Base-by-base conservation (phyloP, 2,113 vertebrate species). In the Calcarius ornatus region DNA sequence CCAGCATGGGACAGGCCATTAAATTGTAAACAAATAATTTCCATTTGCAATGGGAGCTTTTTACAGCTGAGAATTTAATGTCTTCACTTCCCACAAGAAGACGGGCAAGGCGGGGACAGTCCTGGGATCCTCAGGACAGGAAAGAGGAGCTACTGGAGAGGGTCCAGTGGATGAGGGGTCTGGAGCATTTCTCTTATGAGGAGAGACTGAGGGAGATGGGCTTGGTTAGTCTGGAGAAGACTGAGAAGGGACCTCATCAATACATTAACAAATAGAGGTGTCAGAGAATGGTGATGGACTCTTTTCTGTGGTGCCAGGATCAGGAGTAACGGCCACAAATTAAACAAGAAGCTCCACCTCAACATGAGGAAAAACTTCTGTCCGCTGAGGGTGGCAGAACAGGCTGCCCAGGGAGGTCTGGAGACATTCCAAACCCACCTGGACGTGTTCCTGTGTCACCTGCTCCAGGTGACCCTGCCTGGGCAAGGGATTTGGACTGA, bases 1-100 rank as follows among this genome's bases (percentile, higher is more conserved):
- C 37, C 54, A 81, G 87, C 43, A 14, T 4, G 10, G 70, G 47
- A 87, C 31, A 64, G 45, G 21, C 42, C 57, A 63, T 66, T 75
- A 59, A 5, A 86, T 77, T 95, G 88, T 73, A 88, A 92, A 63
- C 60, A 77, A 66, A 24, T 40, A 5, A 35, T 83, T 93, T 57
- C 59, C 54, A 76, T 61, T 18, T 86, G 64, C 56, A 92, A 11
- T 8, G 8, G 66, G 22, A 93, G 54, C 40, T 53, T 83, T 92
- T 56, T 65, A 73, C 35, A 73, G 66, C 38, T 54, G 42, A 40
- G 57, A 73, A 53, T 72, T 84, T 69, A 87, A 30, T 45, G 33
- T 86, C 37, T 69, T 43, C 18, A 19, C 27, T 33, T 35, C 27
- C 11, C 22, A 56, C 20, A 42, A 33, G 15, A 31, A 54, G n/a